A percentile compares a stretch with the other conserved stretches of the same genome.
These are phyloP conservation scores for Ibycter americanus DNA, from an alignment of 2,797 vertebrate species.

Conservation along the genomic window DNA sequence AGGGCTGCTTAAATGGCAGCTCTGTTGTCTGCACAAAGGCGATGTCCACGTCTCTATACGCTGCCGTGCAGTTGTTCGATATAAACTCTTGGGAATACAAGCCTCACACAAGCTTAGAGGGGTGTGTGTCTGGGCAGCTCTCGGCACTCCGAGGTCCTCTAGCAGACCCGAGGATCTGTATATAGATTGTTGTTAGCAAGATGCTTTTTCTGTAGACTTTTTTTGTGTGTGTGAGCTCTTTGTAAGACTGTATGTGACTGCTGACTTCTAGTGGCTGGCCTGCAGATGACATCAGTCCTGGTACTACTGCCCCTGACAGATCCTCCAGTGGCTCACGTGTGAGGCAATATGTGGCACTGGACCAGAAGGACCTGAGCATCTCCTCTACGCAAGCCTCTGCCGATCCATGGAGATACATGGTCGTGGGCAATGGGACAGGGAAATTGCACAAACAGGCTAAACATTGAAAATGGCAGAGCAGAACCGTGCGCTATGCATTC, in stretches of 20 bases:
- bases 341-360: not conserved
- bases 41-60: accelerated
- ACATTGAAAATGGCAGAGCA: not conserved
- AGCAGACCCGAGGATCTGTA: not conserved
- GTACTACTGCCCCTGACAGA: not conserved
- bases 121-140: not conserved
- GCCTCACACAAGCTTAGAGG: not conserved
- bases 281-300: not conserved
- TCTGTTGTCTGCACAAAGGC: not conserved
- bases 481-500: not conserved
- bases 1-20: not conserved
- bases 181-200: not conserved
- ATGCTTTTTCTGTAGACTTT: not conserved
- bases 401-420: not conserved
- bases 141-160: accelerated
- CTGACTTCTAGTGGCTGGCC: slow-evolving; percentile 18
- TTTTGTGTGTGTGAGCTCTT: not conserved
- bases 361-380: not conserved
- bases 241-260: not conserved
- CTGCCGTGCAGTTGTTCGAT: not conserved
- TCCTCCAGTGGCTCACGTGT: not conserved
- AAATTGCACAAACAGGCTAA: not conserved
- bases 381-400: not conserved
- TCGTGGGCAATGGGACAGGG: not conserved
- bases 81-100: accelerated